phyloP scores from a whole-genome alignment of 2,888 invertebrate genomes.

The Drosophila crucigera region DNA sequence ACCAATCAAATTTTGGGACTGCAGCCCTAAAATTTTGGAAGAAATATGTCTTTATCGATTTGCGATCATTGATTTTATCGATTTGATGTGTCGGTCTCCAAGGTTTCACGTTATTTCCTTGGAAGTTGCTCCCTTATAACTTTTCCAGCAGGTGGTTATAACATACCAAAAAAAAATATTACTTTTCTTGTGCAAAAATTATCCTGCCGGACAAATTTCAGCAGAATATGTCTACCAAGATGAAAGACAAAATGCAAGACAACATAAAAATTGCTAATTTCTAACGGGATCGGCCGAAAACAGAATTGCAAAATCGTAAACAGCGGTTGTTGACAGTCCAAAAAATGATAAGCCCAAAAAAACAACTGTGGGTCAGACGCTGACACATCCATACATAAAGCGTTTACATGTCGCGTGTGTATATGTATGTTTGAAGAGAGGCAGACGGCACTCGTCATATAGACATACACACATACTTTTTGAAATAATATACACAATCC shows the following conservation, averaged over 20 bases:
- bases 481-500: not conserved
- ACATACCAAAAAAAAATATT: not conserved
- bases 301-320: not conserved
- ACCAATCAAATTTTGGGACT: no score
- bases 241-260: not conserved
- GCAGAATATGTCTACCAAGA: not conserved
- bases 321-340: not conserved
- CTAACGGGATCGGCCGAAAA: not conserved
- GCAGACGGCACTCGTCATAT: not conserved
- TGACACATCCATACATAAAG: slow-evolving; percentile 14
- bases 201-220: not conserved
- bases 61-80: no score
- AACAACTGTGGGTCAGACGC: slow-evolving; percentile 32
- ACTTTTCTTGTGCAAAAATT: not conserved
- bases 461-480: not conserved
- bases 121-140: no score
- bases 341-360: not conserved
- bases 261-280: not conserved
- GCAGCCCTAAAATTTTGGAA: no score
- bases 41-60: no score
- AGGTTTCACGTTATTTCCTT: no score
- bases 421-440: not conserved
- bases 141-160: not conserved
- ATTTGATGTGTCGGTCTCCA: no score
- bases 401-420: not conserved